Evolutionary conservation across 2,113 vertebrate species (phyloP).

Genomic region (Bucco capensis): DNA sequence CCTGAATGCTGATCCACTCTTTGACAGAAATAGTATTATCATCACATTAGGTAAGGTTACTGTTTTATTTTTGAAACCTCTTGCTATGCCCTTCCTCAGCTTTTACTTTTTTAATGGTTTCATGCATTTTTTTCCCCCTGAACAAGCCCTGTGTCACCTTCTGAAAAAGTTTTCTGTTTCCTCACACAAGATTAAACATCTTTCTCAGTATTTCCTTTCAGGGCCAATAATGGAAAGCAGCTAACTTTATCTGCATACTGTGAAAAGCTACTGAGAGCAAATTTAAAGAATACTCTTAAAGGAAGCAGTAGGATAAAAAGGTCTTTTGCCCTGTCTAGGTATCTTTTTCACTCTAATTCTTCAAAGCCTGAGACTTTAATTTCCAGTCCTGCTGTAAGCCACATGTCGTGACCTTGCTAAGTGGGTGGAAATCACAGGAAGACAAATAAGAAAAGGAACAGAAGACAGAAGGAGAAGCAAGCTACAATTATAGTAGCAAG

Average conservation of each 20-base stretch:
- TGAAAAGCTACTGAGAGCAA: not conserved
- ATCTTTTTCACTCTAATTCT: slow-evolving; percentile 5
- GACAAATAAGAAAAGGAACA: slow-evolving; percentile 25
- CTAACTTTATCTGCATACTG: not conserved
- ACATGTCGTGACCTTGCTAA: slow-evolving; percentile 17
- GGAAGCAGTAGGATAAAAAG: not conserved
- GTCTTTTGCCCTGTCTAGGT: not conserved
- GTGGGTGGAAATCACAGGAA: slow-evolving; percentile 9
- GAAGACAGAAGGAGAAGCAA: not conserved
- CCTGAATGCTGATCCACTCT: not conserved
- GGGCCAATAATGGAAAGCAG: not conserved
- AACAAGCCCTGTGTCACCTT: not conserved
- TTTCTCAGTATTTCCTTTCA: not conserved
- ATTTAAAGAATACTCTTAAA: not conserved
- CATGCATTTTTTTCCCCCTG: not conserved
- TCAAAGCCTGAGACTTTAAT: slow-evolving; percentile 24
- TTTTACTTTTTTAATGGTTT: not conserved
- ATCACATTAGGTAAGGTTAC: not conserved
- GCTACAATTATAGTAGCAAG: not conserved
- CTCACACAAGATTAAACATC: not conserved
- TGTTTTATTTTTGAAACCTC: not conserved
- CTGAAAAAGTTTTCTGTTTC: not conserved
- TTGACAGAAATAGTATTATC: not conserved
- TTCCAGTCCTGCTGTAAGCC: not conserved
- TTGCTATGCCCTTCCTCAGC: not conserved